Evolutionary conservation across 53 echinoderm and acorn worm genomes (phyloP).

Genomic region (Stichopus horrens): DNA sequence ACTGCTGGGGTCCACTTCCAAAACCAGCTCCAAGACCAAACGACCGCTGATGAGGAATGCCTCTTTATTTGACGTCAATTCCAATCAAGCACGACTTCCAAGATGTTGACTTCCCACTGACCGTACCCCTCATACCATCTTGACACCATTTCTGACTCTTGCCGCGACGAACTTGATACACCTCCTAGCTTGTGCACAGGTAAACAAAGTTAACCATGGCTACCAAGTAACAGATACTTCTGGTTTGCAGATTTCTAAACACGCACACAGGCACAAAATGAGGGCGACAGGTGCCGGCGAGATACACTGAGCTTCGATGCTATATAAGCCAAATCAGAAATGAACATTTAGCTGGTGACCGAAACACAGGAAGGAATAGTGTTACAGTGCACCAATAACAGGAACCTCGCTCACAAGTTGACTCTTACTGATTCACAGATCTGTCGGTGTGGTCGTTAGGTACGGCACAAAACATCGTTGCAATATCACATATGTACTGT

Average conservation of each 20-base stretch:
- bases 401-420: background rate
- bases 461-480: too few species aligned
- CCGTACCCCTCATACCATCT: background rate
- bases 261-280: too few species aligned
- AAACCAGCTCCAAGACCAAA: too few species aligned
- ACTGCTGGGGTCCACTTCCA: too few species aligned
- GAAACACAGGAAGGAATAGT: background rate
- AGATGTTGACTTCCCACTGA: background rate
- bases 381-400: background rate
- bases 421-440: too few species aligned
- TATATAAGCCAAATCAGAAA: background rate
- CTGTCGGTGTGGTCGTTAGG: too few species aligned
- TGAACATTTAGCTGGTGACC: conserved; percentile 4
- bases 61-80: background rate
- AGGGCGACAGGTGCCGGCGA: too few species aligned
- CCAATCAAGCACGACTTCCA: background rate
- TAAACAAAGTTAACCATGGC: background rate
- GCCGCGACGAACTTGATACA: background rate
- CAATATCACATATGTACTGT: too few species aligned
- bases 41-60: background rate
- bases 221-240: background rate
- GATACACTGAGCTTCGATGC: background rate
- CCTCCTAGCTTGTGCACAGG: too few species aligned
- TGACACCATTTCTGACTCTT: background rate
- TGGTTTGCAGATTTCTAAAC: background rate